Evolutionary conservation across 2,797 vertebrate genomes (phyloP), one percentile per base, ranked within the genome.

Genomic region (Acanthurus lineatus): DNA sequence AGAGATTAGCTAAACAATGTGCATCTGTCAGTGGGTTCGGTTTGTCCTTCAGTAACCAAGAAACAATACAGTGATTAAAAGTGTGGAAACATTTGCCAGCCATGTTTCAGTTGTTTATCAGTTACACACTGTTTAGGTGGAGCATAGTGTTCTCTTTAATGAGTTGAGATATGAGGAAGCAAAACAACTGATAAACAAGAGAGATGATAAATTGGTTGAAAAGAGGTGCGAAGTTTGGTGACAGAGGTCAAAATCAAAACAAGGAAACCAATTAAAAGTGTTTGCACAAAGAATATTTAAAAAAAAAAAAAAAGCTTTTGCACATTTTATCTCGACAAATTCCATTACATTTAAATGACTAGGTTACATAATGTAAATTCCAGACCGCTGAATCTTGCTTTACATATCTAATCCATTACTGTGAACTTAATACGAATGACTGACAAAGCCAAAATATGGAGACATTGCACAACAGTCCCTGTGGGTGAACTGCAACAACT

Each of bases 1-100:
- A 19, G 59, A 73, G 82, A 85, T 82, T 73, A 53, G n/a, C 3
- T 32, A 56, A 78, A 52, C 25, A 19, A 81, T 87, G 75, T 44
- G 73, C 56, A 64, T n/a, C 77, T 77, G 68, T 83, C 47, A 17
- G 20, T 52, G 53, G 49, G 14, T 38, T 57, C n/a, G 49, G 15
- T 25, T 22, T 44, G 71, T 60, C 74, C 60, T 69, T n/a, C 16
- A 45, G n/a, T 16, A 40, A 69, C 69, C 56, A 2, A 44, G 16
- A 72, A 60, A 42, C 20, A 75, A 56, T 6, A 10, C 25, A 19
- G 28, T 2, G 20, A 49, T 42, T 69, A 59, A 44, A 56, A 54
- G 22, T 7, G 19, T 12, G 19, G 40, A 49, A 19, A 45, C 45
- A 63, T 48, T 60, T 42, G 25, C 7, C 61, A 9, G 16, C 11